These are phyloP conservation scores for Liposcelis brunnea DNA, from an alignment of 2,888 invertebrate genomes.

Conservation along the genomic window DNA sequence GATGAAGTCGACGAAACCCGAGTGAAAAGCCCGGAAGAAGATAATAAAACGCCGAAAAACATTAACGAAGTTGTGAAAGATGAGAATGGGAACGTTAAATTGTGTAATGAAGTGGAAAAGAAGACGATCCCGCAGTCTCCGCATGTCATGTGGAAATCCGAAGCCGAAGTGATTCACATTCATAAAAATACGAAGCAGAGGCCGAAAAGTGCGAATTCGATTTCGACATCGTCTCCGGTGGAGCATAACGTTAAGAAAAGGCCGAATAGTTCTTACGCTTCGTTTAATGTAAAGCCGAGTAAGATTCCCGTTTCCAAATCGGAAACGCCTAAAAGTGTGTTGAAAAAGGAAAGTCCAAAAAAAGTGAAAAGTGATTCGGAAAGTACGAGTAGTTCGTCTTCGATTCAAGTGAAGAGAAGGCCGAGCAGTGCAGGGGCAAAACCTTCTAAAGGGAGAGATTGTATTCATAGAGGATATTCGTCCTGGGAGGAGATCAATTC, in stretches of 20 bases:
- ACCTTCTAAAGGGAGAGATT: too few relatives aligned
- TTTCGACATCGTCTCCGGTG: too few relatives aligned
- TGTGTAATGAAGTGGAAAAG: background rate
- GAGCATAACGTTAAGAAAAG: background rate
- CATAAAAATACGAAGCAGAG: background rate
- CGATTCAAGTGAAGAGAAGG: background rate
- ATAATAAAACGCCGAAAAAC: background rate
- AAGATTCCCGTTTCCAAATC: too few relatives aligned
- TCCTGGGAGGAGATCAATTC: too few relatives aligned
- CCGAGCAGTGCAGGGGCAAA: background rate
- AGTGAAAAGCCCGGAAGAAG: background rate
- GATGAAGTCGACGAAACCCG: slow-evolving; percentile 4
- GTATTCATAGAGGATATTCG: too few relatives aligned
- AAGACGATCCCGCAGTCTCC: background rate
- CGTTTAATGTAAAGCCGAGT: background rate
- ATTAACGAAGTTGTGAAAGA: background rate
- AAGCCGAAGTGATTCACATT: too few relatives aligned
- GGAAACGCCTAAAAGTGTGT: too few relatives aligned
- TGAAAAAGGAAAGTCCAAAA: background rate
- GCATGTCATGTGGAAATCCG: too few relatives aligned
- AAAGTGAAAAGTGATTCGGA: background rate
- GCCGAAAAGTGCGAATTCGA: slow-evolving; percentile 4
- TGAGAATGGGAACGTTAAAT: slow-evolving; percentile 2
- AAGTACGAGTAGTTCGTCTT: background rate
- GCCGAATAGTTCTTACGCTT: background rate